These are phyloP conservation scores for Microtus richardsoni DNA, from an alignment of 2,113 vertebrate genomes.

Conservation along the genomic window DNA sequence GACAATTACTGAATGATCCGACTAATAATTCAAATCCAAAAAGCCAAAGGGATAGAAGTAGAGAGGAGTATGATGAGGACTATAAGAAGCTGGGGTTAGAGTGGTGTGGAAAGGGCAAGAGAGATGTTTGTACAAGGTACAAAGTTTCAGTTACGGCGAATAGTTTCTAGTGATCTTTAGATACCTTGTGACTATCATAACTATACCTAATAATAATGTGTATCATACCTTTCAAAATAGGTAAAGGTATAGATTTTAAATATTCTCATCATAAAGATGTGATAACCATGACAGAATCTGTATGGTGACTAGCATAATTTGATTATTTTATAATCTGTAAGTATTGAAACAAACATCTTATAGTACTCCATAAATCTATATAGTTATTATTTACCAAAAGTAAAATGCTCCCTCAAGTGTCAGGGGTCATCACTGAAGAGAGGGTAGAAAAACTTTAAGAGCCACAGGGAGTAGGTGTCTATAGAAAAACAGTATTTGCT, in stretches of 20 bases:
- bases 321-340: background rate
- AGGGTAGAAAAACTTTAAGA: background rate
- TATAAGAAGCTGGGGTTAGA: background rate
- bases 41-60: background rate
- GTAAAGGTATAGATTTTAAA: slow-evolving; percentile 11
- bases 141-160: background rate
- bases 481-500: background rate
- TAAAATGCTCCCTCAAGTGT: background rate
- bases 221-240: background rate
- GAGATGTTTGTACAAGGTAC: background rate
- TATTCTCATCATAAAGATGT: background rate
- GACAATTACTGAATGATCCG: background rate
- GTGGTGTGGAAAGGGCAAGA: background rate
- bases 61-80: background rate
- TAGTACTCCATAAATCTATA: background rate
- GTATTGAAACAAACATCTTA: background rate
- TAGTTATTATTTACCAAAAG: background rate
- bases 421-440: background rate
- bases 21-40: background rate
- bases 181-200: background rate
- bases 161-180: background rate
- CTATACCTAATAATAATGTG: background rate
- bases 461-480: background rate
- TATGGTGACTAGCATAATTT: background rate
- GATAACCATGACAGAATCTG: background rate